These are phyloP conservation scores for Maccullochella peelii DNA, from an alignment of 2,113 vertebrate genomes.

Conservation along the genomic window DNA sequence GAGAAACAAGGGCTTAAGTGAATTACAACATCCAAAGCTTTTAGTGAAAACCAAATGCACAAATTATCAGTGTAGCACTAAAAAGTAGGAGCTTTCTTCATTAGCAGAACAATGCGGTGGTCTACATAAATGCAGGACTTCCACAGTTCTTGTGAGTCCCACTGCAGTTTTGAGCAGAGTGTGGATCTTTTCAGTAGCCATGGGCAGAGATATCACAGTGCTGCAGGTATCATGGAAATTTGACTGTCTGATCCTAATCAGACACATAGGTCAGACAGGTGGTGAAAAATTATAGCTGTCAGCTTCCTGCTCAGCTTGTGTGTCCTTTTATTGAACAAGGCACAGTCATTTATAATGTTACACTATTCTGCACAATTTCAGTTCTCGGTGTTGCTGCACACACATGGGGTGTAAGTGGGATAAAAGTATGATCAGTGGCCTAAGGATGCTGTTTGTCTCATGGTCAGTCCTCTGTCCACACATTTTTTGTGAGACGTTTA, in stretches of 20 bases:
- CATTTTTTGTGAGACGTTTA: background rate
- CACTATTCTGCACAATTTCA: background rate
- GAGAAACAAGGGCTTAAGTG: background rate
- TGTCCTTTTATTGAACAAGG: background rate
- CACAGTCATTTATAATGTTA: background rate
- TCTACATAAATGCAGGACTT: background rate
- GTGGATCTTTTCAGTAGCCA: background rate
- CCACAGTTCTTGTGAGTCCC: background rate
- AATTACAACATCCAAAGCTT: background rate
- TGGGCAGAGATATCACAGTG: background rate
- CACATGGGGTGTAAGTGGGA: background rate
- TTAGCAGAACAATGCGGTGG: no score
- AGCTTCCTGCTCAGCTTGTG: background rate
- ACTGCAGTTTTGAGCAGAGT: background rate
- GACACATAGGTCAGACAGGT: background rate
- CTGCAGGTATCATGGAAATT: conserved; percentile 18
- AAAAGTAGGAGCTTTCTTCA: background rate
- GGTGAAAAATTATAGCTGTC: background rate
- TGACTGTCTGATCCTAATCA: background rate
- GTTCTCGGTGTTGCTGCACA: background rate
- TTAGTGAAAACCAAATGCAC: background rate
- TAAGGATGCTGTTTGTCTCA: background rate
- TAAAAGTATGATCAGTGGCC: background rate
- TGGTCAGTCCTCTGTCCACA: background rate
- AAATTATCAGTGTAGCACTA: background rate